Percentiles rank a stretch among this genome's conserved stretches.
phyloP scores from a whole-genome alignment of 2,113 vertebrate species.

The Aleadryas rufinucha region DNA sequence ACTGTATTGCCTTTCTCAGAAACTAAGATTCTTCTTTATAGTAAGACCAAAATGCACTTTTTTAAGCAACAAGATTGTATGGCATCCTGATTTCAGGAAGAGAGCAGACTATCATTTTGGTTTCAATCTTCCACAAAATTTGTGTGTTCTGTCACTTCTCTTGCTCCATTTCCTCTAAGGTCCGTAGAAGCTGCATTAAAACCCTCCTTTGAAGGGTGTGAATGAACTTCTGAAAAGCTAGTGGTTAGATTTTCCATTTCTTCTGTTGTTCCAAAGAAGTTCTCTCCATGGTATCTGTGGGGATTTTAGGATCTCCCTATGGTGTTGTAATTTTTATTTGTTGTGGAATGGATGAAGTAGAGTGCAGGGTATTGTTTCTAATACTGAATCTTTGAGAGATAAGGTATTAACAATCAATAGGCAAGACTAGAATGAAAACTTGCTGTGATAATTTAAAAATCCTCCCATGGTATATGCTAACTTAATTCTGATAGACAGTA shows the following conservation, averaged over 20 bases:
- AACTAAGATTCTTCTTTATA: not conserved
- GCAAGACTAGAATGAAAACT: not conserved
- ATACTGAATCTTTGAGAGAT: not conserved
- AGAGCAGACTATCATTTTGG: not conserved
- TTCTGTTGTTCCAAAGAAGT: not conserved
- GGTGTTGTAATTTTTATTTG: not conserved
- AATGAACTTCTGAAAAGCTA: not conserved
- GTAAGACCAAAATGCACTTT: not conserved
- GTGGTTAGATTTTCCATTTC: not conserved
- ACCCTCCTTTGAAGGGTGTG: not conserved
- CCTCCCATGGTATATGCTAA: not conserved
- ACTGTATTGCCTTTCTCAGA: not conserved
- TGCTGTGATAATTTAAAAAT: not conserved
- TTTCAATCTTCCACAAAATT: not conserved
- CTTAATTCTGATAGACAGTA: not conserved
- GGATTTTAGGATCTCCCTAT: not conserved
- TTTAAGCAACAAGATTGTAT: not conserved
- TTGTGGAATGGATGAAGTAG: not conserved
- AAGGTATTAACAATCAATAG: not conserved
- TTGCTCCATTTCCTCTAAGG: not conserved
- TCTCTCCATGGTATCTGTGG: not conserved
- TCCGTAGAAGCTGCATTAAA: not conserved
- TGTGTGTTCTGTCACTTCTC: fast-evolving
- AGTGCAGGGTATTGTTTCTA: not conserved
- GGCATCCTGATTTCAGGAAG: not conserved